Base-by-base conservation (phyloP, 2,888 invertebrate species). In the Phymatocera aterrima region DNA sequence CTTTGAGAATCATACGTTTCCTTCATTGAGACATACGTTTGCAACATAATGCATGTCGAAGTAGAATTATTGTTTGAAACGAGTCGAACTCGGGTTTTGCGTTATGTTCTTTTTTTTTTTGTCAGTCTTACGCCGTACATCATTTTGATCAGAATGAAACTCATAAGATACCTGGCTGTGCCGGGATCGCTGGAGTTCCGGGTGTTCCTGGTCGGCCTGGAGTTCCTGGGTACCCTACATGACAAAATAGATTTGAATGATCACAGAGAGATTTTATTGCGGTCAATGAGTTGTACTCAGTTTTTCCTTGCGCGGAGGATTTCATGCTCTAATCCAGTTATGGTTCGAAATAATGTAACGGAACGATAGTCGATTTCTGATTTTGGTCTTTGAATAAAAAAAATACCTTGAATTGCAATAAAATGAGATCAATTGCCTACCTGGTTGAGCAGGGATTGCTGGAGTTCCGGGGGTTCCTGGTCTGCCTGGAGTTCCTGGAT, bases 401-500 rank as follows among this genome's bases (percentile, higher is more conserved):
- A n/a, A n/a, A n/a, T n/a, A n/a, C n/a, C n/a, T n/a, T n/a, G n/a
- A n/a, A n/a, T n/a, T n/a, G n/a, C n/a, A n/a, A n/a, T n/a, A n/a
- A 48, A 18, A 5, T 48, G 48, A 48, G 18, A 48, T 18, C 5
- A 18, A 18, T 46, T 12, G 3, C 46, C 12, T 1, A n/a, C 12
- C 15, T 10, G 79, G 72, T 46, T 79, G 78, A 31, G 83, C 85
- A 48, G 80, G 80, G 54, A 80, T 79, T 5, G 80, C 87, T 80
- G 60, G 81, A 24, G 24, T 37, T 5, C 83, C 83, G 6, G 85
- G 83, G 1, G 81, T 83, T 1, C 90, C 12, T 83, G 86, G 12
- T 77, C 74, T 0, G n/a, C 86, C 89, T 0, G 90, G 86, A 28
- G 79, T 61, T 5, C 85, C 87, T 8, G 86, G 87, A 10, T 31